Percentiles rank a stretch among this genome's conserved stretches.
Conservation (phyloP, 1,140 invertebrate genomes). For the Bombyx mandarina region DNA sequence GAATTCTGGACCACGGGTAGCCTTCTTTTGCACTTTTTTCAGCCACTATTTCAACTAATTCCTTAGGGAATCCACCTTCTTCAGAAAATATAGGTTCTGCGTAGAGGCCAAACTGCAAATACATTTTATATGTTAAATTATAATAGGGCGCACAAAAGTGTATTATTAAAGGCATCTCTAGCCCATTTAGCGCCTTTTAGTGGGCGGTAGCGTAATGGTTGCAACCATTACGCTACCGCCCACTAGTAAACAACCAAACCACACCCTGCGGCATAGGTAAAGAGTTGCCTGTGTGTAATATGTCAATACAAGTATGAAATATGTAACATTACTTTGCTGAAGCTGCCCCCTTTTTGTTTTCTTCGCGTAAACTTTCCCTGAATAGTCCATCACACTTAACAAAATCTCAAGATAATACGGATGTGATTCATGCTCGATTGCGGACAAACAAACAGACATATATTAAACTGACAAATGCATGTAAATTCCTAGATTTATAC, state of each 20-base stretch:
- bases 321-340: no score
- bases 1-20: slow-evolving; percentile 61
- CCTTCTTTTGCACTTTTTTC: slow-evolving; percentile 68
- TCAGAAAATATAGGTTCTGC: slow-evolving; percentile 73
- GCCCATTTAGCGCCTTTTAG: no score
- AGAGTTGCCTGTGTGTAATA: no score
- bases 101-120: slow-evolving; percentile 70
- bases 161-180: neutral
- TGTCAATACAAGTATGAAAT: no score
- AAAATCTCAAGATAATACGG: no score
- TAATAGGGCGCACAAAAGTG: neutral
- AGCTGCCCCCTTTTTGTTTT: no score
- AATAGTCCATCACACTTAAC: no score
- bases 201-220: no score
- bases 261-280: no score
- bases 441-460: neutral
- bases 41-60: slow-evolving; percentile 70
- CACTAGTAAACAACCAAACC: no score
- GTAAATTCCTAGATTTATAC: neutral
- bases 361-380: no score
- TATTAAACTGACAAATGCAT: neutral
- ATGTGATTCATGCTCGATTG: neutral
- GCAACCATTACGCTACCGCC: no score
- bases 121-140: neutral
- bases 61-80: slow-evolving; percentile 74